A percentile compares a stretch with the other conserved stretches of the same genome.
These are phyloP conservation scores for Achatina immaculata DNA, from an alignment of 1,140 invertebrate species.

Conservation along the genomic window DNA sequence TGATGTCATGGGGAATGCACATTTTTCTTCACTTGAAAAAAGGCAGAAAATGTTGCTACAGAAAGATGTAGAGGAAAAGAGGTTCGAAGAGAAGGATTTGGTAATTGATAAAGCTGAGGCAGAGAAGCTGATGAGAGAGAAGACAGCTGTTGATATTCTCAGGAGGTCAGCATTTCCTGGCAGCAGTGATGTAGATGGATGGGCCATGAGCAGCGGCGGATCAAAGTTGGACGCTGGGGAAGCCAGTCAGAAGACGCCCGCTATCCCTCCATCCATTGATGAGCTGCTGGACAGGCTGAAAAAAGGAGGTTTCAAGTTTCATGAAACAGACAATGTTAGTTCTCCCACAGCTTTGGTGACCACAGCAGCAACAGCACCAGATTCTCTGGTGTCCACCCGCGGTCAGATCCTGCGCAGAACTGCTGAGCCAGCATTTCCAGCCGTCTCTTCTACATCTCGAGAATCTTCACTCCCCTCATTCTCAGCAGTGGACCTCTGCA, in stretches of 20 bases:
- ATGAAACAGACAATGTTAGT: not conserved
- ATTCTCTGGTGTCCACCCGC: conserved; percentile 36
- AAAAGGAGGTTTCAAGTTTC: conserved; percentile 35
- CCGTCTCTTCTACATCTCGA: not conserved
- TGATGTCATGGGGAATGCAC: conserved; percentile 44
- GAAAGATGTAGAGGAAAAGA: not conserved
- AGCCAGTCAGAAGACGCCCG: not conserved
- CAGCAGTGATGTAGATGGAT: conserved; percentile 14
- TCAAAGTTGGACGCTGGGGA: too few species aligned
- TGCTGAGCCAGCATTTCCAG: conserved; percentile 21
- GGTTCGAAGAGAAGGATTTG: conserved; percentile 27
- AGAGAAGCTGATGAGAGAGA: conserved; percentile 37
- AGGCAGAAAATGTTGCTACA: conserved; percentile 2
- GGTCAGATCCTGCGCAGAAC: conserved; percentile 22
- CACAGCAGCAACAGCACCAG: conserved; percentile 27
- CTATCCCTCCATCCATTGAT: conserved; percentile 28
- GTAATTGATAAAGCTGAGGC: conserved; percentile 37
- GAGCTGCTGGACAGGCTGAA: conserved; percentile 17
- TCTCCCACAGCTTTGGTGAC: not conserved
- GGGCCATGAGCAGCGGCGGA: not conserved
- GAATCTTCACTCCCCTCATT: not conserved
- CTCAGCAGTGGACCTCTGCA: conserved; percentile 6
- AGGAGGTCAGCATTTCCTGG: conserved; percentile 5
- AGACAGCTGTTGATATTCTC: conserved; percentile 31
- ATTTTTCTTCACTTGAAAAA: conserved; percentile 34